phyloP scores from a whole-genome alignment of 2,797 vertebrate genomes.

The Xerus rutilus region DNA sequence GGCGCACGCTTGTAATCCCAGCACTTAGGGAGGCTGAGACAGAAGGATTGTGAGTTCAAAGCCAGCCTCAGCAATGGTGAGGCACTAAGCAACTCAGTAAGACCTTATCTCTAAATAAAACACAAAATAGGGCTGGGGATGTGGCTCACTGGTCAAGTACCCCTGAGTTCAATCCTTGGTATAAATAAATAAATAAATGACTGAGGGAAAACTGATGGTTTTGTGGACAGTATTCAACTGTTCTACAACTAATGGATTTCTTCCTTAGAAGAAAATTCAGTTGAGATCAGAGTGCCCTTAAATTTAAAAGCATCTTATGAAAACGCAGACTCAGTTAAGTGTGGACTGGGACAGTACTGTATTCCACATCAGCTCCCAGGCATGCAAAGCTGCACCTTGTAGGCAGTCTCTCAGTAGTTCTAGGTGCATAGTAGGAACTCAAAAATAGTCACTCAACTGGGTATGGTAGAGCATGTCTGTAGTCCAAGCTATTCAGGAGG shows the following conservation, averaged over 20 bases:
- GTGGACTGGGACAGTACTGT: background rate
- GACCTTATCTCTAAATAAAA: no score
- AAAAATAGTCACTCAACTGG: background rate
- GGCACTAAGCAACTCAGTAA: no score
- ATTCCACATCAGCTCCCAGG: background rate
- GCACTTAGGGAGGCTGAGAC: no score
- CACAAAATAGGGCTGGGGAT: no score
- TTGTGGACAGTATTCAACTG: background rate
- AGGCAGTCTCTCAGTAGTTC: background rate
- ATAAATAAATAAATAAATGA: no score
- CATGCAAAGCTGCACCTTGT: background rate
- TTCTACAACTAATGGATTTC: background rate
- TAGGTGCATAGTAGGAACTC: background rate
- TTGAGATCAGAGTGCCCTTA: background rate
- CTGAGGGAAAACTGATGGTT: background rate
- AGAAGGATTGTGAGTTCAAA: no score
- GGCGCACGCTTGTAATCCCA: no score
- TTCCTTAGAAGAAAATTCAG: background rate
- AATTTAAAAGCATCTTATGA: background rate
- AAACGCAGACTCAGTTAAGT: background rate
- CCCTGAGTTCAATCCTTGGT: no score
- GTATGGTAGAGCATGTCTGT: no score
- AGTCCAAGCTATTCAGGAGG: background rate
- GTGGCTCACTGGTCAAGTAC: no score
- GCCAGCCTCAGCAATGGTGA: no score